Evolutionary conservation across 2,888 invertebrate species (phyloP).

Genomic region (Tenthredo distinguenda): DNA sequence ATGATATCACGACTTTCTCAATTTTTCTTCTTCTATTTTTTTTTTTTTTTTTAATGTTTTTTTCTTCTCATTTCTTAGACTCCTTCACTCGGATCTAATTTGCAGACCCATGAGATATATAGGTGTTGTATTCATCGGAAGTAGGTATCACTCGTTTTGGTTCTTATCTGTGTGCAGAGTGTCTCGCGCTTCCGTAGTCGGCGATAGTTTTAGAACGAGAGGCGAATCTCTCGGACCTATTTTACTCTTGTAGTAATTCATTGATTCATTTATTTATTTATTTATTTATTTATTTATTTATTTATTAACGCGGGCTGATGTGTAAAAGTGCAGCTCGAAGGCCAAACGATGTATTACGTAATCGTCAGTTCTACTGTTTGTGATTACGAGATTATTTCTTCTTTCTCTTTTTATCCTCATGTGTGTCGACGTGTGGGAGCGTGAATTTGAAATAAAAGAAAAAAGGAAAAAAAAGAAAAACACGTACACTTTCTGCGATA

Average conservation of each 20-base stretch:
- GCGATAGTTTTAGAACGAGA: not conserved
- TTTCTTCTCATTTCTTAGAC: not conserved
- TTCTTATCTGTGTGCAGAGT: not conserved
- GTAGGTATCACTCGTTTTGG: not conserved
- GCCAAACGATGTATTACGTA: conserved; percentile 65
- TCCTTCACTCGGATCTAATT: not conserved
- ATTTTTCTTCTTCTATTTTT: not conserved
- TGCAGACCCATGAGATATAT: not conserved
- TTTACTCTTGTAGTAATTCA: not conserved
- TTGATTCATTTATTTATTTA: conserved; percentile 9
- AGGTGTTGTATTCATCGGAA: not conserved
- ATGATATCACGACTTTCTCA: not conserved
- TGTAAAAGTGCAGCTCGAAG: conserved; percentile 68
- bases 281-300: conserved; percentile 71
- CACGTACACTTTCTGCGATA: conserved; percentile 49
- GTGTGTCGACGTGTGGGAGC: not conserved
- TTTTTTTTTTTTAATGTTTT: not conserved
- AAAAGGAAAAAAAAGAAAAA: conserved; percentile 48
- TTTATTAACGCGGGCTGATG: conserved; percentile 69
- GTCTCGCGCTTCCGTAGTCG: conserved; percentile 17
- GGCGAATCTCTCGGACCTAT: not conserved
- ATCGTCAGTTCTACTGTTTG: conserved; percentile 55
- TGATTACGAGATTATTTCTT: conserved; percentile 46
- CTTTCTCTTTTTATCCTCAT: not conserved
- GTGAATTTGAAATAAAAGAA: not conserved